Percentiles rank a stretch among this genome's conserved stretches.
These are phyloP conservation scores for Macroteleia sp. DNA, from an alignment of 2,888 invertebrate species.

Conservation along the genomic window DNA sequence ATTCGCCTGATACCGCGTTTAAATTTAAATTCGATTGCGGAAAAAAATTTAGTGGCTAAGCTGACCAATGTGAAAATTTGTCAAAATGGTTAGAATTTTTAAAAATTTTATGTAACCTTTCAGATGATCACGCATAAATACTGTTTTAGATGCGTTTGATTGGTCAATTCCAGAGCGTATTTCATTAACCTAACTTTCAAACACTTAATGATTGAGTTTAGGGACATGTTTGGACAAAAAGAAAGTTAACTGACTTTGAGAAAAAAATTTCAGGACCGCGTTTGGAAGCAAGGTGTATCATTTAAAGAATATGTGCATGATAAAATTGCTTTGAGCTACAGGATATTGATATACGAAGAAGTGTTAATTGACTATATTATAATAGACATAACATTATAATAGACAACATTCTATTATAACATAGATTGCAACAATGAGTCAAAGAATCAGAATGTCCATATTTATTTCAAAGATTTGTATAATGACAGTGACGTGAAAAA, in stretches of 20 bases:
- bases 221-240: not conserved
- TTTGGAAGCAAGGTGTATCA: constrained; percentile 1
- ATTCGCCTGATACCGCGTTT: not conserved
- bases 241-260: not conserved
- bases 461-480: too few species aligned
- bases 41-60: not conserved
- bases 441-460: too few species aligned
- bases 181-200: not conserved
- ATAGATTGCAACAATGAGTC: too few species aligned
- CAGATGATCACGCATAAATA: not conserved
- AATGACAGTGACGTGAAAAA: too few species aligned
- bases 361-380: not conserved
- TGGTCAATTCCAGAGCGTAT: not conserved
- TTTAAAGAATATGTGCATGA: not conserved
- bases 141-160: not conserved
- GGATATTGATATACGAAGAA: not conserved
- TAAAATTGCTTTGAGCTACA: not conserved
- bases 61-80: not conserved
- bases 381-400: too few species aligned
- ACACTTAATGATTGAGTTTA: not conserved
- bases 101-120: not conserved
- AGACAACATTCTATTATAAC: too few species aligned
- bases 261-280: constrained; percentile 1
- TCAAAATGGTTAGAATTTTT: not conserved
- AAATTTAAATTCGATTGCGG: not conserved